Evolutionary conservation across 1,140 invertebrate species (phyloP).

Genomic region (Holotrichia oblita): DNA sequence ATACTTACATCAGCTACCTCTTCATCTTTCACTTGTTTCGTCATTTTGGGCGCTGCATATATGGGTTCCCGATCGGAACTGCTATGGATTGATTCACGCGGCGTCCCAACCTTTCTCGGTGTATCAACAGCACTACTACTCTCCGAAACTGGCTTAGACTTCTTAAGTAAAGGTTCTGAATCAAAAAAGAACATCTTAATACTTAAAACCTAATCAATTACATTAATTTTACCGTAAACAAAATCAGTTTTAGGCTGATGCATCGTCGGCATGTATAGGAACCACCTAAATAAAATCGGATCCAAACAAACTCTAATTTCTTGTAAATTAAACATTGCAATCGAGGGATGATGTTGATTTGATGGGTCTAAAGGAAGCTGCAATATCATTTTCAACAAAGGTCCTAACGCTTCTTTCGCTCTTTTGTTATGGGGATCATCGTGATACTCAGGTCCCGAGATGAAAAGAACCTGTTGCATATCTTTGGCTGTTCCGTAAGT

Average conservation of each 20-base stretch:
- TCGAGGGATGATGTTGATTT: conserved; percentile 64
- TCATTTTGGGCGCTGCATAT: conserved; percentile 46
- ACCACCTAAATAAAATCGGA: conserved; percentile 70
- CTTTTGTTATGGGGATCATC: conserved; percentile 40
- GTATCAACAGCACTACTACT: conserved; percentile 55
- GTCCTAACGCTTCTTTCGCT: conserved; percentile 44
- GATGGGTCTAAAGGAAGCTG: conserved; percentile 66
- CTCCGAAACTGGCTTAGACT: conserved; percentile 52
- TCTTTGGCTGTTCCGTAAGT: conserved; percentile 51
- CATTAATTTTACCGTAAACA: conserved; percentile 56
- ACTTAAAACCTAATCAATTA: background rate
- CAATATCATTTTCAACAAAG: conserved; percentile 61
- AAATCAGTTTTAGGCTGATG: conserved; percentile 57
- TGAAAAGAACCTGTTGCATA: conserved; percentile 66
- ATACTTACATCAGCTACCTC: conserved; percentile 52
- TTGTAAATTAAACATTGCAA: conserved; percentile 68
- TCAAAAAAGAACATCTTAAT: background rate
- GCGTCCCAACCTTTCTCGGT: conserved; percentile 56
- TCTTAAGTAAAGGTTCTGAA: conserved; percentile 39
- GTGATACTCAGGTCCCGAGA: conserved; percentile 67
- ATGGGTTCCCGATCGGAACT: conserved; percentile 58
- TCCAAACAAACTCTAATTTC: conserved; percentile 70
- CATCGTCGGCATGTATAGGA: conserved; percentile 66
- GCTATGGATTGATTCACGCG: conserved; percentile 58
- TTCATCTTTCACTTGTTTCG: conserved; percentile 46